Base-by-base conservation (phyloP, 37 sponge, comb jelly and placozoan species). In the Ianthella basta region DNA sequence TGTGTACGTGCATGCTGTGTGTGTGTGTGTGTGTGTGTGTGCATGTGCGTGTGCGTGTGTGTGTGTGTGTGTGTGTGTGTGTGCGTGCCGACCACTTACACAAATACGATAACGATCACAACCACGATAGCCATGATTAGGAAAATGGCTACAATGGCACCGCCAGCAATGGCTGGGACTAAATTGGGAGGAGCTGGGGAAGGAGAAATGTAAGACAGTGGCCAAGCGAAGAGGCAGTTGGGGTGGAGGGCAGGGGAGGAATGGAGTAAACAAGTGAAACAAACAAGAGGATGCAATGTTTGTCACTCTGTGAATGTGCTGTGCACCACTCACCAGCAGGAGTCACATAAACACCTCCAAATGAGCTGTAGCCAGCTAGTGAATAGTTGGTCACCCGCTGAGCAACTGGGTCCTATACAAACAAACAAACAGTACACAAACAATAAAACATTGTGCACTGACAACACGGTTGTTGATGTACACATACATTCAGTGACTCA, bases 271-370 rank as follows among this genome's bases (percentile, higher is more conserved):
- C n/a, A n/a, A n/a, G 29, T 56, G 53, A n/a, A 38, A 19, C 27
- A 56, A 23, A 79, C 60, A 50, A 2, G 25, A 44, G 80, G 29
- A 36, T 25, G 25, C 1, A 65, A 4, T 67, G 34, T 29, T 16
- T 4, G 1, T 14, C 82, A 33, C 0, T 24, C 67, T 2, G 60
- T 80, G 53, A 33, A 16, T 3, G n/a, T 4, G 3, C 55, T 16
- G 66, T 12, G 34, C 55, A 20, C 59, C 24, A 80, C 89, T 84
- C 50, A 88, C 89, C 59, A 5, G 79, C 20, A 25, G 65, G 38
- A 44, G 50, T 44, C 8, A 8, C 8, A 8, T 10, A 44, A 10
- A 10, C 50, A 44, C 50, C 8, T 36, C 78, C 54, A 50, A 75
- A 75, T 19, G 44, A 24, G 54, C 78, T 75, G 54, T 41, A 75